Percentiles rank a stretch among this genome's conserved stretches.
Conservation (phyloP, 2,113 vertebrate species). For the Microcebus lehilahytsara region DNA sequence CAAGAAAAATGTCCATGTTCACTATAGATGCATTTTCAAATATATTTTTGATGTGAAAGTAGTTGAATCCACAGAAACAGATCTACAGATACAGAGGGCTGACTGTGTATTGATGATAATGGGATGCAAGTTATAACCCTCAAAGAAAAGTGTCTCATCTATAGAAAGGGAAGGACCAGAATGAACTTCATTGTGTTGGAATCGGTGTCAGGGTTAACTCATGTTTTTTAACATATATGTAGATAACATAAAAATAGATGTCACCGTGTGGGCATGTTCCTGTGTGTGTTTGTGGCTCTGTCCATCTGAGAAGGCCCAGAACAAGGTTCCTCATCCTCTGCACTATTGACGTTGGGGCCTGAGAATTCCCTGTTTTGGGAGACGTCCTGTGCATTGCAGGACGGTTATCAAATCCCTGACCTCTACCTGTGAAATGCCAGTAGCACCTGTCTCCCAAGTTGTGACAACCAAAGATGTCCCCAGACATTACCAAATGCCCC, state of each 20-base stretch:
- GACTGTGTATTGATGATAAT: not conserved
- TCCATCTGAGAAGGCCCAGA: not conserved
- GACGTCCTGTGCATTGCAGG: not conserved
- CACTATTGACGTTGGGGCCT: not conserved
- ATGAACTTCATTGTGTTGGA: not conserved
- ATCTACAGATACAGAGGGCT: not conserved
- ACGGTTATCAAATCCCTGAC: too few relatives aligned
- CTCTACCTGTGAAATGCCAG: not conserved
- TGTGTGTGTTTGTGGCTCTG: too few relatives aligned
- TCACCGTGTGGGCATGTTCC: not conserved
- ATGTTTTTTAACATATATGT: not conserved
- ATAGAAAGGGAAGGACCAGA: not conserved
- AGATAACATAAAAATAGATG: not conserved
- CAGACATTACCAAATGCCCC: too few relatives aligned
- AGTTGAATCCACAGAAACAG: not conserved
- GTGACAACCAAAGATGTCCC: too few relatives aligned
- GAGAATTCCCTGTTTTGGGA: not conserved
- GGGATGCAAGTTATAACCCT: not conserved
- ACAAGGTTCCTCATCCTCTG: not conserved
- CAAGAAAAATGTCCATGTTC: not conserved
- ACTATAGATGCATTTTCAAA: not conserved
- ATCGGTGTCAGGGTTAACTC: not conserved
- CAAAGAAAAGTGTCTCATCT: not conserved
- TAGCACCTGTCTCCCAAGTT: not conserved
- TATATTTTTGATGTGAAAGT: not conserved